Evolutionary conservation across 1,140 invertebrate species (phyloP).

Genomic region (Drosophila nigrodunni): DNA sequence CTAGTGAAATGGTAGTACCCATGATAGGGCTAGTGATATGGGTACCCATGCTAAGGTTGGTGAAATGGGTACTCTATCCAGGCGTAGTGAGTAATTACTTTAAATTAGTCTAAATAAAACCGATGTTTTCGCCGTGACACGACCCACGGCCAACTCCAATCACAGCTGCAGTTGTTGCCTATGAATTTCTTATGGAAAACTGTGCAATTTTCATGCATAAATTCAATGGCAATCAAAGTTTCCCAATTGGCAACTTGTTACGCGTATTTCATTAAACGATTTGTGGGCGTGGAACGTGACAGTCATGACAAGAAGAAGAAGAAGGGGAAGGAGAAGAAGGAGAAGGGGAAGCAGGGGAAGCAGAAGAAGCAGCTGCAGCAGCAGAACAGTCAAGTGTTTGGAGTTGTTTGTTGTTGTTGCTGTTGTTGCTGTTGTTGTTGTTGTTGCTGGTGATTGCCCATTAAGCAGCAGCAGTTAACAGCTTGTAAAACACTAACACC

Average conservation of each 20-base stretch:
- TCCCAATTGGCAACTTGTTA: not conserved
- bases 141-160: too few relatives aligned
- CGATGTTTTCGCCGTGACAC: too few relatives aligned
- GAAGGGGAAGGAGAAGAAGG: not conserved
- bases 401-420: conserved; percentile 5
- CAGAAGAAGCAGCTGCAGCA: not conserved
- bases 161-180: too few relatives aligned
- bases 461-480: conserved; percentile 76
- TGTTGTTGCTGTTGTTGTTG: conserved; percentile 19
- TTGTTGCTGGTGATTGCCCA: conserved; percentile 43
- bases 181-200: too few relatives aligned
- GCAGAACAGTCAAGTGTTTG: not conserved
- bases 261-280: not conserved
- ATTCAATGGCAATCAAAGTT: too few relatives aligned
- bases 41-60: too few relatives aligned
- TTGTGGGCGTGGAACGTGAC: conserved; percentile 16
- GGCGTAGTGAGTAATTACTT: too few relatives aligned
- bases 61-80: too few relatives aligned
- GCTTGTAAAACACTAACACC: conserved; percentile 78
- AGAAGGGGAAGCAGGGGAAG: not conserved
- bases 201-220: too few relatives aligned
- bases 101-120: too few relatives aligned
- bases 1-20: too few relatives aligned
- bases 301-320: not conserved
- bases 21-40: too few relatives aligned